phyloP scores from a whole-genome alignment of 2,113 vertebrate species.

The Jacana jacana region DNA sequence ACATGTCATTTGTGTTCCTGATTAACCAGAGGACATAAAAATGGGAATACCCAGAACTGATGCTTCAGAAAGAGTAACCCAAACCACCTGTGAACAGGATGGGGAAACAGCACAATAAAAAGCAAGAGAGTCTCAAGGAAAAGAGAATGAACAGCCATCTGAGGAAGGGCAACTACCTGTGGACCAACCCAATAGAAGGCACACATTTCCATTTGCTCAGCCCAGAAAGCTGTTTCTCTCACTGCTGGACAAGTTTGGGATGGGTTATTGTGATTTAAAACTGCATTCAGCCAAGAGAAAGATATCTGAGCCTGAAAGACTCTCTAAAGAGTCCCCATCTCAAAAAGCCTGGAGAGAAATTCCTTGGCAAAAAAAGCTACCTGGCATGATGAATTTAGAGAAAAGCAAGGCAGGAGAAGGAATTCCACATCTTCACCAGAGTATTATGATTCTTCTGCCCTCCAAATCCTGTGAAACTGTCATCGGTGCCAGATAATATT shows the following conservation, averaged over 20 bases:
- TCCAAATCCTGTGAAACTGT: background rate
- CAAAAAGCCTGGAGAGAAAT: background rate
- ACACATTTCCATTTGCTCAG: background rate
- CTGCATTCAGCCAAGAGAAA: background rate
- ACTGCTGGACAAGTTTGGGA: background rate
- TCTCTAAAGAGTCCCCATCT: background rate
- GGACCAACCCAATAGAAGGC: background rate
- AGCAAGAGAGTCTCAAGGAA: background rate
- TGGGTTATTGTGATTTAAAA: background rate
- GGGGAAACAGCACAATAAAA: background rate
- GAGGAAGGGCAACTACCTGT: background rate
- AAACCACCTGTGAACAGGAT: background rate
- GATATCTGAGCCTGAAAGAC: background rate
- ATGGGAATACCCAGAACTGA: background rate
- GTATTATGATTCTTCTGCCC: background rate
- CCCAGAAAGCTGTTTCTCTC: background rate
- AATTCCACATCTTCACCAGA: background rate
- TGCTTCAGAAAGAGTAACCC: background rate
- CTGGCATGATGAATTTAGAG: background rate
- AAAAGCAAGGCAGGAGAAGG: background rate
- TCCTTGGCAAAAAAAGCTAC: background rate
- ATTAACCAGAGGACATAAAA: background rate
- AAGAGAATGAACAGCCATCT: background rate
- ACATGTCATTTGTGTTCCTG: background rate
- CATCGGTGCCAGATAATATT: background rate